Percentiles rank a stretch among this genome's conserved stretches.
Conservation (phyloP, 2,113 vertebrate genomes). For the Protobothrops flavoviridis region DNA sequence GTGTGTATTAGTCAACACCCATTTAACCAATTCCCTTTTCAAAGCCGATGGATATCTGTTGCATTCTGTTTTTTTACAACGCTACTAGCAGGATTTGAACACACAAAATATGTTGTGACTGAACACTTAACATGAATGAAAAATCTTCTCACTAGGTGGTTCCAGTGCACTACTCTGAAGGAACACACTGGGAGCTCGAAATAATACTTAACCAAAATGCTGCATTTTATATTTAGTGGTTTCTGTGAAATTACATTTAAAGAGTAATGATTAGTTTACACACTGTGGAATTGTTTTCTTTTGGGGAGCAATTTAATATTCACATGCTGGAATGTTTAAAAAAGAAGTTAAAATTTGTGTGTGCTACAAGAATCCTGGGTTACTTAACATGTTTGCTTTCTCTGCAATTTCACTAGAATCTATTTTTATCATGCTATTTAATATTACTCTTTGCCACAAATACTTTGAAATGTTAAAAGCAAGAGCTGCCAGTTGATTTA, state of each 20-base stretch:
- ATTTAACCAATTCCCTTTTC: not conserved
- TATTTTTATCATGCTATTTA: slow-evolving; percentile 51
- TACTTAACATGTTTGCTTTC: slow-evolving; percentile 36
- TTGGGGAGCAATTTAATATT: slow-evolving; percentile 54
- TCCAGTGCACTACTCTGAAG: slow-evolving; percentile 38
- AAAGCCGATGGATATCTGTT: slow-evolving; percentile 24
- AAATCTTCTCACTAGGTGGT: slow-evolving; percentile 45
- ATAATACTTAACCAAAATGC: slow-evolving; percentile 47
- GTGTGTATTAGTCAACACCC: not conserved
- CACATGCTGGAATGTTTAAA: slow-evolving; percentile 13
- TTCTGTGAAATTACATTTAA: slow-evolving; percentile 68
- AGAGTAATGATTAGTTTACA: slow-evolving; percentile 67
- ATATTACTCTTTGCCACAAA: slow-evolving; percentile 48
- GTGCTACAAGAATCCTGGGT: slow-evolving; percentile 37
- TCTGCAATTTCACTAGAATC: slow-evolving; percentile 46
- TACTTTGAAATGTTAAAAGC: slow-evolving; percentile 43
- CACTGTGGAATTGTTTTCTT: slow-evolving; percentile 60
- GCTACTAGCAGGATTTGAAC: slow-evolving; percentile 31
- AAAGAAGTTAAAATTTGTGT: slow-evolving; percentile 37
- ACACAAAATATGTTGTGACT: slow-evolving; percentile 24
- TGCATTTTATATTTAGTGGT: slow-evolving; percentile 63
- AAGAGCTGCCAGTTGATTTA: slow-evolving; percentile 50
- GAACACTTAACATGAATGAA: slow-evolving; percentile 29
- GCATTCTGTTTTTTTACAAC: slow-evolving; percentile 26
- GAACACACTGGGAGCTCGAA: slow-evolving; percentile 41